A percentile compares a stretch with the other conserved stretches of the same genome.
Evolutionary conservation across 2,888 invertebrate species (phyloP).

Genomic region (Saturnia pavonia): DNA sequence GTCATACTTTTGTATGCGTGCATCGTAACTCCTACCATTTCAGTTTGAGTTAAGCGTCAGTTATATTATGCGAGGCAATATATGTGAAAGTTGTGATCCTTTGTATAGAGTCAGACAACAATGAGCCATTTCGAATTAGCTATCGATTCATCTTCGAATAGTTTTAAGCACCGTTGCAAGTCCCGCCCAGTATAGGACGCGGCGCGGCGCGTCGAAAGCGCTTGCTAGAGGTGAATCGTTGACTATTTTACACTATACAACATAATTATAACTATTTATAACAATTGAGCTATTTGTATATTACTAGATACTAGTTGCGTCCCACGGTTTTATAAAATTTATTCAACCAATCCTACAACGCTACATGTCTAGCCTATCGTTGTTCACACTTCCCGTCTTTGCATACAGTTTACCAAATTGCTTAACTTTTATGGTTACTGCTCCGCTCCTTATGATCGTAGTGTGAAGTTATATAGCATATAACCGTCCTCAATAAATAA

Average conservation of each 20-base stretch:
- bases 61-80: slow-evolving; percentile 64
- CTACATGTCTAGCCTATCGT: too few relatives aligned
- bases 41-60: slow-evolving; percentile 40
- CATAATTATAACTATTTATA: not conserved
- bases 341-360: too few relatives aligned
- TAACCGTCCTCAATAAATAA: too few relatives aligned
- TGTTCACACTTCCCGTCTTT: too few relatives aligned
- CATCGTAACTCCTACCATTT: slow-evolving; percentile 23
- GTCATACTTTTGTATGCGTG: not conserved
- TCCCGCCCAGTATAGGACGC: slow-evolving; percentile 45
- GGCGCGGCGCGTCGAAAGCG: not conserved
- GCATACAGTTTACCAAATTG: too few relatives aligned
- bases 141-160: slow-evolving; percentile 74
- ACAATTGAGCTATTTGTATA: not conserved
- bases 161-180: slow-evolving; percentile 55
- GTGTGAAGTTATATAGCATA: too few relatives aligned
- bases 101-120: slow-evolving; percentile 75
- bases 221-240: not conserved
- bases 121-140: slow-evolving; percentile 78
- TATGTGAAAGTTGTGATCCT: slow-evolving; percentile 73
- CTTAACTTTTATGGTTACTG: too few relatives aligned
- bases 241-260: not conserved
- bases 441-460: too few relatives aligned
- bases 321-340: too few relatives aligned
- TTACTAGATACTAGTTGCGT: not conserved